Percentiles rank a stretch among this genome's conserved stretches.
Evolutionary conservation across 35 echinoderm and acorn worm species (phyloP).

Genomic region (Anneissia japonica): DNA sequence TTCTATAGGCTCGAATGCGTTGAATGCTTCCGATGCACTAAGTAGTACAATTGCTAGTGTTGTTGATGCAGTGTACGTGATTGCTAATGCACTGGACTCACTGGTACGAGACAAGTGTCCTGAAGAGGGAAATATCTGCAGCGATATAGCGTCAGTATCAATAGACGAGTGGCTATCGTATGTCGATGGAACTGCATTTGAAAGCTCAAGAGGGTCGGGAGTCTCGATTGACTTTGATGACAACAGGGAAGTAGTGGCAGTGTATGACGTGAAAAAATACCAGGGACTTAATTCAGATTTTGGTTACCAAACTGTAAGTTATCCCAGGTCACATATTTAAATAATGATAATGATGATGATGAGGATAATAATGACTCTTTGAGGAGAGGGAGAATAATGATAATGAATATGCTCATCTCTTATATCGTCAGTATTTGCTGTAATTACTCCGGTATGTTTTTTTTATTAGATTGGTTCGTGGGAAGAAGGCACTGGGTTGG

Average conservation of each 20-base stretch:
- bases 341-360: too few relatives aligned
- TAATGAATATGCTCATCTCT: too few relatives aligned
- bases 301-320: not conserved
- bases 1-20: not conserved
- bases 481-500: not conserved
- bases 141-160: not conserved
- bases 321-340: too few relatives aligned
- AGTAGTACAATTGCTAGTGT: not conserved
- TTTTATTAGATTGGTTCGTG: not conserved
- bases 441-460: too few relatives aligned
- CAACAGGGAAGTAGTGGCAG: not conserved
- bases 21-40: not conserved
- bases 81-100: not conserved
- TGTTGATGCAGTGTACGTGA: not conserved
- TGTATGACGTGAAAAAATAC: not conserved
- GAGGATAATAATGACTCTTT: too few relatives aligned
- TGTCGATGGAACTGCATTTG: not conserved
- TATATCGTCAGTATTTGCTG: too few relatives aligned
- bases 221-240: not conserved
- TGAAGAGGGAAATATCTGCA: not conserved
- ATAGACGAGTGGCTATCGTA: not conserved
- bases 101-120: not conserved
- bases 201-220: not conserved
- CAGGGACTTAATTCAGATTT: not conserved
- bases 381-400: too few relatives aligned